phyloP scores from a whole-genome alignment of 2,113 vertebrate species.

The Scomber colias region DNA sequence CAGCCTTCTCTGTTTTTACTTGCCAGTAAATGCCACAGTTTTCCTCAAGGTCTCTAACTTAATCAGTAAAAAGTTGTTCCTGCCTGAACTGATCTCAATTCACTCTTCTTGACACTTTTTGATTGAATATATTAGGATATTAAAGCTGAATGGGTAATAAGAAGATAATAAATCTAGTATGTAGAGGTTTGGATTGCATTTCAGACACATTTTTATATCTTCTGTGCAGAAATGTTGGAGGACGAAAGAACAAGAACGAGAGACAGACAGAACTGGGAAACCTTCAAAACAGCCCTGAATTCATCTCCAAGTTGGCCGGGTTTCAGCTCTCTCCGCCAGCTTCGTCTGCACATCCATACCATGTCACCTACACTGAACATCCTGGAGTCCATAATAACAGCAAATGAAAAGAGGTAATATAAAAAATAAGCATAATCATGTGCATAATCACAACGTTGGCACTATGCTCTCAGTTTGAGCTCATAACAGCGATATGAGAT shows the following conservation, averaged over 20 bases:
- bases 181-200: background rate
- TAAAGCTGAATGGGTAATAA: background rate
- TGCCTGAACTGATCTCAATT: background rate
- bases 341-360: conserved; percentile 19
- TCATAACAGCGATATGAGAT: conserved; percentile 78
- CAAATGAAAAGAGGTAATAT: conserved; percentile 77
- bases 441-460: conserved; percentile 74
- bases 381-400: conserved; percentile 47
- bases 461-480: conserved; percentile 69
- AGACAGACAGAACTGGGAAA: conserved; percentile 12
- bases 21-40: conserved; percentile 34
- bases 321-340: conserved; percentile 16
- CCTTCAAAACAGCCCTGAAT: conserved; percentile 43
- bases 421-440: conserved; percentile 77
- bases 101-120: conserved; percentile 14
- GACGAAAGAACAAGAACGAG: background rate
- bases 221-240: conserved; percentile 19
- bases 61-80: background rate
- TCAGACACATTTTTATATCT: background rate
- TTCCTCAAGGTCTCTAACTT: background rate
- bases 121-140: conserved; percentile 2
- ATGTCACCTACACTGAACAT: conserved; percentile 30
- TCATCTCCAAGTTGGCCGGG: conserved; percentile 22
- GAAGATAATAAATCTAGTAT: background rate
- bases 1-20: conserved; percentile 7